Percentiles rank a stretch among this genome's conserved stretches.
phyloP scores from a whole-genome alignment of 2,797 vertebrate genomes.

The Melanotaenia trifasciata region DNA sequence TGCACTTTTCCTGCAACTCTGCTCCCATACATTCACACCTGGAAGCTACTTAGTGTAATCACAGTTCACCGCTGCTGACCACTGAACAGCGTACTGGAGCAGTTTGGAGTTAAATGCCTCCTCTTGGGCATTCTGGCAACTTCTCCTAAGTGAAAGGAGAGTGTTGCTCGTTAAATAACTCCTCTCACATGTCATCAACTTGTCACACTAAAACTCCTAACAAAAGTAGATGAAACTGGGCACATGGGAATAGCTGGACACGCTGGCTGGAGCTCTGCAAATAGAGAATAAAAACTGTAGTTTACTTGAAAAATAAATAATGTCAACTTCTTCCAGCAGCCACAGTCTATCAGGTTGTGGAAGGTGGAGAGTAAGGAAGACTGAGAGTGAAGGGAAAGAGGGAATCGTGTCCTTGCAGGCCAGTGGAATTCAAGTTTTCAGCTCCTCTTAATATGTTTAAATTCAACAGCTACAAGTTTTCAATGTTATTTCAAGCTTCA shows the following conservation, averaged over 20 bases:
- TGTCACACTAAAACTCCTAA: slow-evolving; percentile 35
- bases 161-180: slow-evolving; percentile 52
- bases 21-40: slow-evolving; percentile 45
- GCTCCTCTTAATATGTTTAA: slow-evolving; percentile 51
- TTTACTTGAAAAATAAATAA: slow-evolving; percentile 43
- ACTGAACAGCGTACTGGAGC: slow-evolving; percentile 11
- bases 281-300: slow-evolving; percentile 26
- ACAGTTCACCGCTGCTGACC: slow-evolving; percentile 23
- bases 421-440: slow-evolving; percentile 73
- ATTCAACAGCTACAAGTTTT: slow-evolving; percentile 38
- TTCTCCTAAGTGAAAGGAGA: slow-evolving; percentile 37
- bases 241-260: slow-evolving; percentile 29
- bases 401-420: slow-evolving; percentile 77
- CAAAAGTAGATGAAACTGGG: slow-evolving; percentile 27
- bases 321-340: slow-evolving; percentile 39
- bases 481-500: slow-evolving; percentile 35
- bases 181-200: slow-evolving; percentile 49
- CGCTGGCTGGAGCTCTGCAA: slow-evolving; percentile 12
- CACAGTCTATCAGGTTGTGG: slow-evolving; percentile 47
- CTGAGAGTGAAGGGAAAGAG: slow-evolving; percentile 42
- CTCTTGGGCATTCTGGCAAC: slow-evolving; percentile 42
- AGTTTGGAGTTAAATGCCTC: slow-evolving; percentile 27
- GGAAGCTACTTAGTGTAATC: slow-evolving; percentile 36
- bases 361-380: slow-evolving; percentile 40
- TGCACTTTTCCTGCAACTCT: slow-evolving; percentile 9